These are phyloP conservation scores for Imbricaverruca yamaguchii DNA, from an alignment of 2,888 invertebrate genomes.

Conservation along the genomic window DNA sequence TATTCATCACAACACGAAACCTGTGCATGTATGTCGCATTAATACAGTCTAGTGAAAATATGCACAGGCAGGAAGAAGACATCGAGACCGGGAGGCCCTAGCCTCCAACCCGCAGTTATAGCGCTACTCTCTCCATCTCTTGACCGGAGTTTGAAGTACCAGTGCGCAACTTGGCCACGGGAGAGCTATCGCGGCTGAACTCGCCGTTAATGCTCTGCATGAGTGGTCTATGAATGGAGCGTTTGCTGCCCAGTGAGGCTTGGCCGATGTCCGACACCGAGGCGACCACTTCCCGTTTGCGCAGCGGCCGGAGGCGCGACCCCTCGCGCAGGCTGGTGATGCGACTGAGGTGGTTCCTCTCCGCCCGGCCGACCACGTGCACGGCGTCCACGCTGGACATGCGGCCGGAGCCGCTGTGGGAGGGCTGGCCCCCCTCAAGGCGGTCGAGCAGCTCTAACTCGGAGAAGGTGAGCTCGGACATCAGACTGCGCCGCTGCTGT, in stretches of 20 bases:
- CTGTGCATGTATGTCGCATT: no score
- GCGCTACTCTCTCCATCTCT: background rate
- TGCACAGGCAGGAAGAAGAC: no score
- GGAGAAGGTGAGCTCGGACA: constrained; percentile 8
- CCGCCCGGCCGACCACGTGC: background rate
- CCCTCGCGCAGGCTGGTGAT: constrained; percentile 2
- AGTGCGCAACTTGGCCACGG: background rate
- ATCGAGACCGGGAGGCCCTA: no score
- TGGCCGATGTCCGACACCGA: background rate
- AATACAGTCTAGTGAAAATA: no score
- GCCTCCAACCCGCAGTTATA: background rate
- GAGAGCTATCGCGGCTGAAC: background rate
- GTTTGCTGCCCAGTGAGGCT: background rate
- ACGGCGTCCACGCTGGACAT: constrained; percentile 17
- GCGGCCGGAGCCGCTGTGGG: background rate
- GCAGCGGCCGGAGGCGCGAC: background rate
- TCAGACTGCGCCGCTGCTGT: constrained; percentile 2
- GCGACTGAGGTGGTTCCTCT: background rate
- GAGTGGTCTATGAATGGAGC: background rate
- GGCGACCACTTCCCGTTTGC: background rate
- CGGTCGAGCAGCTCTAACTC: constrained; percentile 9
- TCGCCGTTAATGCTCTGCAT: background rate
- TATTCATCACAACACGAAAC: no score
- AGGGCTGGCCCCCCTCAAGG: background rate
- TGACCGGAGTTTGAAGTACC: background rate